Base-by-base conservation (phyloP, 2,797 vertebrate species). In the Delichon dasypus region DNA sequence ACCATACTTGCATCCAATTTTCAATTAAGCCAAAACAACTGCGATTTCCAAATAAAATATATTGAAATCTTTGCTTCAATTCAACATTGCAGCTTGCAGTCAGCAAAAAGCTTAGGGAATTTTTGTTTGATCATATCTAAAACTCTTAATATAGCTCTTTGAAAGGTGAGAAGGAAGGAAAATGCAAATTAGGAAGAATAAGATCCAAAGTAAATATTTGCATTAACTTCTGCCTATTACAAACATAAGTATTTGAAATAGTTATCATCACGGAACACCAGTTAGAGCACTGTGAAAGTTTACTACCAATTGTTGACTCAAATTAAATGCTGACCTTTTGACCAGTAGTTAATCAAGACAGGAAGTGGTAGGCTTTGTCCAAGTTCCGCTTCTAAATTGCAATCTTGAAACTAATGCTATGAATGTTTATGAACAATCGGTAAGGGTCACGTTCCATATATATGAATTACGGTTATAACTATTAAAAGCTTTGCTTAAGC, bases 41-140 rank as follows among this genome's bases (percentile, higher is more conserved):
- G 5, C 7, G 5, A 20, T 34, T 80, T 75, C 75, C 27, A 62
- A 55, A 66, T 62, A 40, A 85, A 50, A 50, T 7, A 23, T 9
- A 48, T 15, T 12, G 16, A 84, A 13, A 5, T 61, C 11, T 83
- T 93, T 25, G 65, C 71, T 91, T 62, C 16, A 76, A 30, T 75
- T 85, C 42, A 65, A 9, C 38, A 71, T 57, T 44, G 30, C 27
- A 88, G 9, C 21, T 75, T 3, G 5, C n/a, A 32, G 29, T 45
- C 44, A 72, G 32, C 14, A 75, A 86, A 91, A 85, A 40, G 3
- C 8, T 65, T 27, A 21, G 38, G 38, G 58, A 54, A 71, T 84
- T 95, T 92, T 88, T 58, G 26, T 67, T 82, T 73, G 27, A 36
- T 92, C 73, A 80, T 94, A 67, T 51, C 70, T 78, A 44, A 80